phyloP scores from a whole-genome alignment of 2,113 vertebrate species.

The Carassius gibelio region DNA sequence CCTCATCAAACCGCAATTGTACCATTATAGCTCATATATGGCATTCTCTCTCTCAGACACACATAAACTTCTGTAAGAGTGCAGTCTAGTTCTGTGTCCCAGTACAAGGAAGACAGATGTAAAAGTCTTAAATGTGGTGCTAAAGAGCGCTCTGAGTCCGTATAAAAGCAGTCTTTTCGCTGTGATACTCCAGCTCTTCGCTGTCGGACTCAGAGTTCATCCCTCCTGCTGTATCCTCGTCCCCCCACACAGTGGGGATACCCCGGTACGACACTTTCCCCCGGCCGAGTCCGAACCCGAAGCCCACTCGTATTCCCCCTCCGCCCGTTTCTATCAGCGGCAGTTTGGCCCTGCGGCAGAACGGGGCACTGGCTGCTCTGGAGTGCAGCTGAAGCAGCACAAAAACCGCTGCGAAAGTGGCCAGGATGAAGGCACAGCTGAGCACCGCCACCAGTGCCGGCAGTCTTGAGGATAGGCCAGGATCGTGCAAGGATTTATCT shows the following conservation, averaged over 20 bases:
- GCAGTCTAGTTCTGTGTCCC: constrained; percentile 20
- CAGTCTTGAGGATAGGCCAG: constrained; percentile 71
- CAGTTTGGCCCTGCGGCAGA: constrained; percentile 83
- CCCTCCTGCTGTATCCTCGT: constrained; percentile 77
- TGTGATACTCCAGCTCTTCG: constrained; percentile 83
- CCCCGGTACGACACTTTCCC: constrained; percentile 87
- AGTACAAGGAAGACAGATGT: constrained; percentile 38
- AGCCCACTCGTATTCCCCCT: constrained; percentile 63
- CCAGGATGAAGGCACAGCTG: constrained; percentile 86
- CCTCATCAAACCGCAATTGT: background rate
- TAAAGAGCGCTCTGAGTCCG: constrained; percentile 94
- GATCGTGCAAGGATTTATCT: constrained; percentile 38
- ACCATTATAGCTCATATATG: constrained; percentile 14
- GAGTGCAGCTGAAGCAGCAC: constrained; percentile 88
- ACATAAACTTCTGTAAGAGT: background rate
- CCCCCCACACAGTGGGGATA: constrained; percentile 93
- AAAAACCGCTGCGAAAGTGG: constrained; percentile 85
- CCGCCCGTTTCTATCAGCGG: constrained; percentile 79
- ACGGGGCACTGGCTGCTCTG: constrained; percentile 67
- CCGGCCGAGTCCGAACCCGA: constrained; percentile 63
- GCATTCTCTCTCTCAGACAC: constrained; percentile 8
- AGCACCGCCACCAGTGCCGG: constrained; percentile 82
- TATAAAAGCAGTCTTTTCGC: constrained; percentile 95
- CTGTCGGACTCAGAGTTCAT: constrained; percentile 85
- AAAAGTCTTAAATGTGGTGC: constrained; percentile 32